Evolutionary conservation across 2,113 vertebrate genomes (phyloP).

Genomic region (Pteruthius melanotis): DNA sequence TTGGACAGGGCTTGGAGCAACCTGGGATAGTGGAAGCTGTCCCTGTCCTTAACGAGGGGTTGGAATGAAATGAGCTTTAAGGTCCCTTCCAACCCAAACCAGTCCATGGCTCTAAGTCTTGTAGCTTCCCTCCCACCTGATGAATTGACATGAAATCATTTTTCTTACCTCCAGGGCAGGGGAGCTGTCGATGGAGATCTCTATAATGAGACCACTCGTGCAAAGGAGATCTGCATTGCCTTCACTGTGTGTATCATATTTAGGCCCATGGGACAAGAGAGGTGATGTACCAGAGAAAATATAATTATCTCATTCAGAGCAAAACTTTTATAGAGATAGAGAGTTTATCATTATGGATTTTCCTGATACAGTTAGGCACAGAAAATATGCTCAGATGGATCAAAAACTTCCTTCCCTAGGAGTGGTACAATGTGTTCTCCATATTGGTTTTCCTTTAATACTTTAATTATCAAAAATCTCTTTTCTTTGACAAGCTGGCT

Average conservation of each 20-base stretch:
- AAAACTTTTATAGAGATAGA: not conserved
- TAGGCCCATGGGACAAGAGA: not conserved
- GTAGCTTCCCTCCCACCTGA: not conserved
- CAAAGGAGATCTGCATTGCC: not conserved
- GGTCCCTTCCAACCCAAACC: not conserved
- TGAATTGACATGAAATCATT: not conserved
- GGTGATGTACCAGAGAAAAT: not conserved
- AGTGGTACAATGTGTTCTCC: not conserved
- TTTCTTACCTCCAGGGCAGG: not conserved
- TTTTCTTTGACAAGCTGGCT: not conserved
- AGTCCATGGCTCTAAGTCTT: not conserved
- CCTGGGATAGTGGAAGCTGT: not conserved
- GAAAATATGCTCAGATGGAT: not conserved
- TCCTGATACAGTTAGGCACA: not conserved
- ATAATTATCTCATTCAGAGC: not conserved
- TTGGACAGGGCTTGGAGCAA: rapidly evolving
- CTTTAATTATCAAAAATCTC: not conserved
- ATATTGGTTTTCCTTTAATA: not conserved
- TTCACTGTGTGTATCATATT: not conserved
- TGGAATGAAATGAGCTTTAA: not conserved
- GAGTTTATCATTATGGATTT: not conserved
- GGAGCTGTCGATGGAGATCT: not conserved
- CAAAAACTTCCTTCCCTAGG: not conserved
- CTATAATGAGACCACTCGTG: not conserved
- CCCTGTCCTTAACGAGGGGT: too few relatives aligned